phyloP scores from a whole-genome alignment of 2,888 invertebrate genomes.

The Trilocha varians region DNA sequence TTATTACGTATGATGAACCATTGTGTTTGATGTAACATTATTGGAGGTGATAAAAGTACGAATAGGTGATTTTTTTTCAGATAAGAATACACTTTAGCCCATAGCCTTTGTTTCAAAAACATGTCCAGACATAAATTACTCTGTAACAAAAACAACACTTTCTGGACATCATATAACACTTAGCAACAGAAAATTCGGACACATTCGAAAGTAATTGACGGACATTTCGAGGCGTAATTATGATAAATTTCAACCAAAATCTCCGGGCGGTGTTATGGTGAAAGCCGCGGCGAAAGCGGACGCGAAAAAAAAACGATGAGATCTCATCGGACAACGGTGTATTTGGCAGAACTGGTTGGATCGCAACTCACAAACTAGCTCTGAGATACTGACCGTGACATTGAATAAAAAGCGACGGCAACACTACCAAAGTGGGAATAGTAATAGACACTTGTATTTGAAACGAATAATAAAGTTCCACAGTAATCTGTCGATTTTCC shows the following conservation, averaged over 20 bases:
- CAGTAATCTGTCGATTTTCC: too few species aligned
- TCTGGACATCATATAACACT: not conserved
- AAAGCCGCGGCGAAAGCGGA: conserved; percentile 44
- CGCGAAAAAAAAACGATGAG: conserved; percentile 35
- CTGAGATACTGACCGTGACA: not conserved
- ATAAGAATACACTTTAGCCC: too few species aligned
- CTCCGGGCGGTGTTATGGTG: conserved; percentile 24
- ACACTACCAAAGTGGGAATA: too few species aligned
- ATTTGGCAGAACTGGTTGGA: conserved; percentile 13
- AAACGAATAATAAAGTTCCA: too few species aligned
- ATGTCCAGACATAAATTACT: too few species aligned
- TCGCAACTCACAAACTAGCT: not conserved
- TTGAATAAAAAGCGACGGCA: not conserved
- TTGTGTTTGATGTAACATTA: too few species aligned
- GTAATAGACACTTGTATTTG: not conserved
- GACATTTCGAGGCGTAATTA: conserved; percentile 8
- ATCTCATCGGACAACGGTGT: conserved; percentile 25
- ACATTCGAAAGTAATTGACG: conserved; percentile 17
- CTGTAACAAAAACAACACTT: too few species aligned
- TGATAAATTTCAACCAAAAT: conserved; percentile 25
- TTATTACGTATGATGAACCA: too few species aligned
- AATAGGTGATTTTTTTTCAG: too few species aligned
- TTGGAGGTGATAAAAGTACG: too few species aligned
- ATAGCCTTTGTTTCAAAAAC: too few species aligned
- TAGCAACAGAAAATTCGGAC: conserved; percentile 1